Base-by-base conservation (phyloP, 2,113 vertebrate genomes). In the Ochotona princeps region DNA sequence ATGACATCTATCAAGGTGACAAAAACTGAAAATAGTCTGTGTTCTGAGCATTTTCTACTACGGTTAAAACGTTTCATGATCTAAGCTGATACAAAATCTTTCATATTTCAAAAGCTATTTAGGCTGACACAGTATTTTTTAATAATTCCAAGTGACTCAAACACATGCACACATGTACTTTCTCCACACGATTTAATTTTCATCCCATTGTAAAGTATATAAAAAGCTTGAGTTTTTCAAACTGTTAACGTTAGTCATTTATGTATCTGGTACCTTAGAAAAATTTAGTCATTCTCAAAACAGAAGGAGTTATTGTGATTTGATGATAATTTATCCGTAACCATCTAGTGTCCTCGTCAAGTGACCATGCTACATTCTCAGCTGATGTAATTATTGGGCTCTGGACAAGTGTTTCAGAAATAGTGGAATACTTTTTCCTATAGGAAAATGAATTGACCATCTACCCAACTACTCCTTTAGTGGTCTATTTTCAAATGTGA, bases 401-500 rank as follows among this genome's bases (percentile, higher is more conserved):
- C 3, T 63, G 60, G 89, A 61, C 70, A 13, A 73, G 12, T 85
- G 67, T 91, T 96, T 84, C 11, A 23, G 61, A 93, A 61, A n/a
- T n/a, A n/a, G 30, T 89, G 61, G 0, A 88, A 96, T 95, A 57
- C 91, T 11, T 85, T 76, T 66, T 49, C 38, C 30, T 80, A 3
- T 15, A n/a, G 14, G 18, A 28, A 1, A 96, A 82, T 7, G 96
- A 96, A 92, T 35, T 60, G 21, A 65, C 35, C 89, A 74, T 73
- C 49, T 67, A 92, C 28, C 23, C 63, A 96, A 32, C n/a, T 81
- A 63, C 72, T 94, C 96, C 76, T 96, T 89, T 96, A 95, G 93
- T 84, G 93, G 15, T 84, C 47, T 61, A 0, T 83, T 85, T 96
- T 57, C 85, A 96, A 96, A 92, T 5, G 0, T 17, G 95, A 79